Conservation (phyloP, 2,888 invertebrate species). For the Ochlodes sylvanus region DNA sequence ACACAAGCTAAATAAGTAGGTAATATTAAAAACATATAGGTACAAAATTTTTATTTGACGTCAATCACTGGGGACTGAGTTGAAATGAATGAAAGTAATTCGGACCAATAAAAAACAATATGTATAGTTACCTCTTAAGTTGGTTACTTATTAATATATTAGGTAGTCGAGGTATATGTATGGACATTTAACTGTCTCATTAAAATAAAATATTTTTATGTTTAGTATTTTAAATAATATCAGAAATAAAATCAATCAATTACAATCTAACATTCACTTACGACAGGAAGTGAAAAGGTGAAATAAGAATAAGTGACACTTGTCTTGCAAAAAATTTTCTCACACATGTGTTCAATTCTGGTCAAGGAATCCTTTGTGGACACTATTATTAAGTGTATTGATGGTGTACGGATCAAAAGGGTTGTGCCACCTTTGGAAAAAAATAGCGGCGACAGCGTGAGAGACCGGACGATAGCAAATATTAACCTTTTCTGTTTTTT, state of each 20-base stretch:
- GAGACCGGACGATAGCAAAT: slow-evolving; percentile 49
- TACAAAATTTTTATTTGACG: too few species aligned
- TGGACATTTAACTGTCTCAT: too few species aligned
- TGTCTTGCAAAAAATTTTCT: slow-evolving; percentile 47
- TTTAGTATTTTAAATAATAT: too few species aligned
- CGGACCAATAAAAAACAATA: too few species aligned
- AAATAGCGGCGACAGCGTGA: slow-evolving; percentile 76
- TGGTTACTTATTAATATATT: too few species aligned
- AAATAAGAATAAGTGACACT: slow-evolving; percentile 14
- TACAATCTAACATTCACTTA: neutral
- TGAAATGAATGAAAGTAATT: too few species aligned
- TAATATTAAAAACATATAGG: too few species aligned
- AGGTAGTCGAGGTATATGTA: too few species aligned
- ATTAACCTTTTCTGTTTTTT: slow-evolving; percentile 29
- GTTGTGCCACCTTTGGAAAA: slow-evolving; percentile 73
- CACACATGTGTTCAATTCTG: slow-evolving; percentile 77
- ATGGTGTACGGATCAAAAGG: slow-evolving; percentile 62
- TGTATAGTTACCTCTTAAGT: too few species aligned
- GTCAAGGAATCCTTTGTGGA: slow-evolving; percentile 78
- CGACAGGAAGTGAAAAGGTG: slow-evolving; percentile 20
- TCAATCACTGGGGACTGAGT: too few species aligned
- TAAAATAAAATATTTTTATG: too few species aligned
- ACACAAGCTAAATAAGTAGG: too few species aligned
- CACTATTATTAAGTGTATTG: slow-evolving; percentile 62
- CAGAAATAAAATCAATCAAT: neutral